Evolutionary conservation across 2,888 invertebrate species (phyloP).

Genomic region (Sinotaia quadrata): DNA sequence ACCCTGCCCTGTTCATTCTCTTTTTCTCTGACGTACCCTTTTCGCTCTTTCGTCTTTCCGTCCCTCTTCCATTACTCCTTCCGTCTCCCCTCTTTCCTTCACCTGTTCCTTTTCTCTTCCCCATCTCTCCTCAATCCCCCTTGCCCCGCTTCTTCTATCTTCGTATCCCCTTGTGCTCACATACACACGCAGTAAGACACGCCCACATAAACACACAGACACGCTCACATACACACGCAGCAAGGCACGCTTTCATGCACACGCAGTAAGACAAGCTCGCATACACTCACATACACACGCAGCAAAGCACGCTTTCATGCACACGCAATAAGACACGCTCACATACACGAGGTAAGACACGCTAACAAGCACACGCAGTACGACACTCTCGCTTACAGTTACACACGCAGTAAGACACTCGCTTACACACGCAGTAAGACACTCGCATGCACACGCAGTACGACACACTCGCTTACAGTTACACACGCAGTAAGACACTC

Average conservation of each 20-base stretch:
- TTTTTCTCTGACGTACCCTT: not conserved
- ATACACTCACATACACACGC: slow-evolving; percentile 2
- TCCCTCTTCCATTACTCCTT: not conserved
- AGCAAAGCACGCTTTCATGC: not conserved
- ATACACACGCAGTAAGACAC: not conserved
- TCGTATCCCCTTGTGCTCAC: not conserved
- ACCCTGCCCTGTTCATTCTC: not conserved
- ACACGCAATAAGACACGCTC: not conserved
- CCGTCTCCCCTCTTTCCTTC: not conserved
- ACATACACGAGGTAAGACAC: not conserved
- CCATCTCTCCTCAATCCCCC: not conserved
- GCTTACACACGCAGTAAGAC: too few relatives aligned
- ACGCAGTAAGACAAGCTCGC: slow-evolving; percentile 6
- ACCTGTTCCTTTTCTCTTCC: not conserved
- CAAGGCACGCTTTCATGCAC: slow-evolving; percentile 6
- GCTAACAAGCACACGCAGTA: slow-evolving; percentile 7
- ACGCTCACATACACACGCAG: slow-evolving; percentile 15
- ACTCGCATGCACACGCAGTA: too few relatives aligned
- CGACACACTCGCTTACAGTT: slow-evolving; percentile 1
- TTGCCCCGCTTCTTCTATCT: not conserved
- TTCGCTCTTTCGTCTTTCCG: not conserved
- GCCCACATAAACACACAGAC: not conserved
- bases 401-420: slow-evolving; percentile 5
- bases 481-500: too few relatives aligned
- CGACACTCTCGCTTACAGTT: not conserved